Conservation (phyloP, 2,888 invertebrate genomes). For the Drosophila infuscata region DNA sequence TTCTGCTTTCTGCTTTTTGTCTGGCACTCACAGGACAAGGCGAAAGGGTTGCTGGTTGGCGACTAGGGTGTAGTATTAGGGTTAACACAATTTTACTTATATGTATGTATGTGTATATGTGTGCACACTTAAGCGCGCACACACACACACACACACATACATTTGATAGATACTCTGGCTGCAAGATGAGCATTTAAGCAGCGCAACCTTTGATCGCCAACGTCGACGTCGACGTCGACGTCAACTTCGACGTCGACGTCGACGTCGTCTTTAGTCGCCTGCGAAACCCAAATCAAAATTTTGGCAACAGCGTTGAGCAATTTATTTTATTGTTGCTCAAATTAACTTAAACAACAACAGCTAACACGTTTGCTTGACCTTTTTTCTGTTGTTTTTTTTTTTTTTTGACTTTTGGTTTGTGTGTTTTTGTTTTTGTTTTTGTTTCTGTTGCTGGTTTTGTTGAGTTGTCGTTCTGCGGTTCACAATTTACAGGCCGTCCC, state of each 20-base stretch:
- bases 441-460: constrained; percentile 11
- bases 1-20: constrained; percentile 3
- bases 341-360: constrained; percentile 56
- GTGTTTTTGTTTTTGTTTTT: constrained; percentile 6
- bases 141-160: constrained; percentile 7
- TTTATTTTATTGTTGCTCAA: constrained; percentile 62
- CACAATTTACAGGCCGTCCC: not conserved
- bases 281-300: constrained; percentile 56
- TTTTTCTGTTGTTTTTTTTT: constrained; percentile 28
- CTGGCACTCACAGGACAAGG: constrained; percentile 7
- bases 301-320: constrained; percentile 51
- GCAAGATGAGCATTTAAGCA: constrained; percentile 49
- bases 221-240: not conserved
- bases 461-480: constrained; percentile 27
- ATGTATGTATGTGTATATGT: constrained; percentile 1
- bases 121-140: constrained; percentile 18
- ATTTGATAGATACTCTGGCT: constrained; percentile 48
- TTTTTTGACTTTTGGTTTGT: constrained; percentile 10
- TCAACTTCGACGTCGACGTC: not conserved
- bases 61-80: constrained; percentile 9
- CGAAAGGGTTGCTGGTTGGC: constrained; percentile 6
- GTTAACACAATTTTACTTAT: constrained; percentile 28
- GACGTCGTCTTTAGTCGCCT: not conserved
- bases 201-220: constrained; percentile 50
- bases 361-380: constrained; percentile 40